These are phyloP conservation scores for Conistra vaccinii DNA, from an alignment of 2,888 invertebrate species.

Conservation along the genomic window DNA sequence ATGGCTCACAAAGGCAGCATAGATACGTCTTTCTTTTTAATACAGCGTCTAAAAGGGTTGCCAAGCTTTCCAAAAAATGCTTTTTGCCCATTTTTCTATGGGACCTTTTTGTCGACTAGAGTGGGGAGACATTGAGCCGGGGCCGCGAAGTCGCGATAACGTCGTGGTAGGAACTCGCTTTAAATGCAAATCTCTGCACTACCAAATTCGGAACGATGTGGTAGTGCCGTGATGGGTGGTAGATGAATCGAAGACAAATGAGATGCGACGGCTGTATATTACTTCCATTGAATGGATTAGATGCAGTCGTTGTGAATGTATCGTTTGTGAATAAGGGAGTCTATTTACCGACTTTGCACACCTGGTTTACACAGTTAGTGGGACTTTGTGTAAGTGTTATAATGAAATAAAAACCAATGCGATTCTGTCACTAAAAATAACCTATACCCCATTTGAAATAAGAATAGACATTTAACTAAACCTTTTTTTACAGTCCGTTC, in stretches of 20 bases:
- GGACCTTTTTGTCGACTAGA: slow-evolving; percentile 70
- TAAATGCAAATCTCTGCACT: slow-evolving; percentile 80
- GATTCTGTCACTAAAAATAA: too few relatives aligned
- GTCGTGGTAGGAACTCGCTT: slow-evolving; percentile 74
- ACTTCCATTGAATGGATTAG: slow-evolving; percentile 33
- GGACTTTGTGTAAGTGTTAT: too few relatives aligned
- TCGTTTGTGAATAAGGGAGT: slow-evolving; percentile 18
- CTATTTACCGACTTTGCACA: slow-evolving; percentile 6
- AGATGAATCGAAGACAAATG: slow-evolving; percentile 57
- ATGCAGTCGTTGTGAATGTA: slow-evolving; percentile 19
- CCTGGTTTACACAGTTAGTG: not conserved
- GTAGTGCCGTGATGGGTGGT: slow-evolving; percentile 41
- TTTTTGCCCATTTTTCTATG: slow-evolving; percentile 72
- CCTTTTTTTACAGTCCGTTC: too few relatives aligned
- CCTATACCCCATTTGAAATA: too few relatives aligned
- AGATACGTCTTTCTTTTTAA: slow-evolving; percentile 79
- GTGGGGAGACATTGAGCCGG: slow-evolving; percentile 69
- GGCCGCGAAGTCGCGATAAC: slow-evolving; percentile 72
- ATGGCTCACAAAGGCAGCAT: slow-evolving; percentile 71
- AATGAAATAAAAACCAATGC: too few relatives aligned
- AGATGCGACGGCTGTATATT: slow-evolving; percentile 40
- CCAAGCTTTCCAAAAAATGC: slow-evolving; percentile 73
- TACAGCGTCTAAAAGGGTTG: slow-evolving; percentile 78
- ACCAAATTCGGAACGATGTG: slow-evolving; percentile 69
- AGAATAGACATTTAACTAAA: too few relatives aligned